A percentile compares a stretch with the other conserved stretches of the same genome.
Conservation (phyloP, 1,140 invertebrate species). For the Apis cerana region DNA sequence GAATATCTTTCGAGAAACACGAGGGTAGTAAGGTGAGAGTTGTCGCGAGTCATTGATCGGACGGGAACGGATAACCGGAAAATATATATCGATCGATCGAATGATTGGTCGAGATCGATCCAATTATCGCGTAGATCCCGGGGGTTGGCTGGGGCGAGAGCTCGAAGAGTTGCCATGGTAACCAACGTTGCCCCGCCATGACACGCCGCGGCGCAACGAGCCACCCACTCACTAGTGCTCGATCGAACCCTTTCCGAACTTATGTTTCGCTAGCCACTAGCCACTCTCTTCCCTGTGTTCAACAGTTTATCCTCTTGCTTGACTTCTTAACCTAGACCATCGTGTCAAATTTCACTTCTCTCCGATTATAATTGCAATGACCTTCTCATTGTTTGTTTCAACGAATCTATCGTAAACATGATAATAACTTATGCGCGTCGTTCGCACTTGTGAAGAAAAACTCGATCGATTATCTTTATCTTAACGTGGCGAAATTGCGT, state of each 20-base stretch:
- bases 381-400: too few species aligned
- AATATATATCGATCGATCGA: too few species aligned
- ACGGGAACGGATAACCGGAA: background rate
- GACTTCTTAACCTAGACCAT: too few species aligned
- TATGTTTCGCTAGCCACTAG: background rate
- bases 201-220: background rate
- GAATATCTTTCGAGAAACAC: conserved; percentile 15
- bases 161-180: conserved; percentile 67
- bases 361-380: too few species aligned
- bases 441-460: background rate
- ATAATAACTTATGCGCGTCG: too few species aligned
- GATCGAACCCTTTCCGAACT: conserved; percentile 65
- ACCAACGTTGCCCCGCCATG: conserved; percentile 67
- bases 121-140: conserved; percentile 62
- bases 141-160: conserved; percentile 56
- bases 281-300: background rate
- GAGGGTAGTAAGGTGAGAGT: background rate
- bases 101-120: conserved; percentile 53
- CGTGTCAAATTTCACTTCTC: too few species aligned
- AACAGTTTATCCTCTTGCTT: too few species aligned
- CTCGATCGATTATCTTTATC: conserved; percentile 21
- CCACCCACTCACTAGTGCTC: conserved; percentile 69
- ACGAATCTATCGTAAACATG: too few species aligned
- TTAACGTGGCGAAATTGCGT: background rate
- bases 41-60: background rate